These are phyloP conservation scores for Diarsia dahlii DNA, from an alignment of 2,888 invertebrate genomes.

Conservation along the genomic window DNA sequence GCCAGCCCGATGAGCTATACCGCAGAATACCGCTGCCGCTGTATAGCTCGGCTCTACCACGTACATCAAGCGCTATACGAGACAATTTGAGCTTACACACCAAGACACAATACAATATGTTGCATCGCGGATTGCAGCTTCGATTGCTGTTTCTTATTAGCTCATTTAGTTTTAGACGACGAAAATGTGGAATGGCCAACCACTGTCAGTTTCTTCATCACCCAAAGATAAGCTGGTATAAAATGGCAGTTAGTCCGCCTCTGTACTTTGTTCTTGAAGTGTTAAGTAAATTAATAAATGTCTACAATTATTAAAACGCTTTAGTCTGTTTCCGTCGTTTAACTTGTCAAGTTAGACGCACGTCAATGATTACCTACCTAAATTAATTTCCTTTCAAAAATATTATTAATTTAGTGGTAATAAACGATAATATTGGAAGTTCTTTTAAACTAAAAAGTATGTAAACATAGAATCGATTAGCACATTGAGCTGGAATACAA, in stretches of 20 bases:
- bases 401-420: background rate
- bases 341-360: no score
- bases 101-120: background rate
- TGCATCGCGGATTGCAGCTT: background rate
- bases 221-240: no score
- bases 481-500: background rate
- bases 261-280: no score
- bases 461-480: background rate
- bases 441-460: background rate
- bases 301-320: no score
- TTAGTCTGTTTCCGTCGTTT: no score
- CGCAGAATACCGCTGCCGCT: no score
- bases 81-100: background rate
- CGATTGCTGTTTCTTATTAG: background rate
- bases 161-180: background rate
- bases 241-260: no score
- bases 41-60: conserved; percentile 48
- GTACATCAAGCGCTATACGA: background rate
- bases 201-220: no score
- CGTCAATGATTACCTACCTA: no score
- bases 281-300: no score
- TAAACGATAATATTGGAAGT: conserved; percentile 23
- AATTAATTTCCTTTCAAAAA: background rate
- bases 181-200: background rate
- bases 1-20: conserved; percentile 37